Evolutionary conservation across 2,888 invertebrate species (phyloP).

Genomic region (Phrixothrix hirtus): DNA sequence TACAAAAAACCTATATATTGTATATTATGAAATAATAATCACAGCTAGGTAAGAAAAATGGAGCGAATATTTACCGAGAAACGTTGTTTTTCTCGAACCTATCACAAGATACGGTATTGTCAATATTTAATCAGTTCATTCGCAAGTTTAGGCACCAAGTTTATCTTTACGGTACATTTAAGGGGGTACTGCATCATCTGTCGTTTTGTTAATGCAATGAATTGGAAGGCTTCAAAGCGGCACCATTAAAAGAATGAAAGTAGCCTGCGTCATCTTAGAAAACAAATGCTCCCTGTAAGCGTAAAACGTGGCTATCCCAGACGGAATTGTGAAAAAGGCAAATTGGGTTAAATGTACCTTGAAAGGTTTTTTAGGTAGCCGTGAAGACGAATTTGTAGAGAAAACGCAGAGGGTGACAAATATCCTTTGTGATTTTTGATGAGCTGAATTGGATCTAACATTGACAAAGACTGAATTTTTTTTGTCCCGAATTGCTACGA

Average conservation of each 20-base stretch:
- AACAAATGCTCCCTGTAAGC: conserved; percentile 30
- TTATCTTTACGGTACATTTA: conserved; percentile 30
- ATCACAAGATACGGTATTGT: conserved; percentile 8
- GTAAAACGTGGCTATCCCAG: conserved; percentile 34
- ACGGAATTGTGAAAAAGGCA: conserved; percentile 34
- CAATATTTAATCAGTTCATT: conserved; percentile 18
- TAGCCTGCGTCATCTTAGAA: conserved; percentile 24
- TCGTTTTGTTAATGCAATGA: conserved; percentile 30
- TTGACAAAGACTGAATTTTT: conserved; percentile 19
- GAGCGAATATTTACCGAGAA: too few relatives aligned
- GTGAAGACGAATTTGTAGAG: conserved; percentile 28
- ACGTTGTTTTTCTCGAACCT: conserved; percentile 1
- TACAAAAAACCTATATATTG: too few relatives aligned
- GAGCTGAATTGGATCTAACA: conserved; percentile 24
- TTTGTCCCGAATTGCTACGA: conserved; percentile 13
- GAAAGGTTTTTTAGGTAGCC: conserved; percentile 34
- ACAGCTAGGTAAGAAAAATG: too few relatives aligned
- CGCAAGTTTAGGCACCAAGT: conserved; percentile 6
- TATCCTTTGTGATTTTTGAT: conserved; percentile 32
- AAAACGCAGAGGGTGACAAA: conserved; percentile 30
- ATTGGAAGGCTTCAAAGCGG: conserved; percentile 27
- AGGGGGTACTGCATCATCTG: conserved; percentile 28
- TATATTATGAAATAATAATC: too few relatives aligned
- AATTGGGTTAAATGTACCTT: conserved; percentile 37
- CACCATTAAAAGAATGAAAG: conserved; percentile 28